Evolutionary conservation across 2,113 vertebrate species (phyloP).

Genomic region (Crocuta crocuta): DNA sequence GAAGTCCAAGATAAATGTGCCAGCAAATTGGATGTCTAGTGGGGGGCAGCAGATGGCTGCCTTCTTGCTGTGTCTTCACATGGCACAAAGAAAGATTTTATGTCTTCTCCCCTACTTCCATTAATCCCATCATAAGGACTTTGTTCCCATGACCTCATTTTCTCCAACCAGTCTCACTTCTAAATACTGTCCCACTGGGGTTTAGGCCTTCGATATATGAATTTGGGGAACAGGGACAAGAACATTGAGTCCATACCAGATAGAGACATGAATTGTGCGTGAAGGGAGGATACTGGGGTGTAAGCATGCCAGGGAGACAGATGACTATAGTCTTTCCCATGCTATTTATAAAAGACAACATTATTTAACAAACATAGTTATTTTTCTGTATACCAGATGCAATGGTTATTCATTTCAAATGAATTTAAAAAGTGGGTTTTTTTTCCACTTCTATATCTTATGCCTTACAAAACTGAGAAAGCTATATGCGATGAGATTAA

Average conservation of each 20-base stretch:
- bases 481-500: not conserved
- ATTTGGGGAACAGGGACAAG: not conserved
- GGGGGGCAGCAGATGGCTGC: not conserved
- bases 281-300: accelerated
- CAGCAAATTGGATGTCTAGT: not conserved
- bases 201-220: not conserved
- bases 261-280: not conserved
- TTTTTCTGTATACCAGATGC: not conserved
- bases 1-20: not conserved
- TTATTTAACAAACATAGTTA: not conserved
- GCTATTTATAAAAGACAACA: not conserved
- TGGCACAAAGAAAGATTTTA: not conserved
- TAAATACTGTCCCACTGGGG: not conserved
- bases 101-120: not conserved
- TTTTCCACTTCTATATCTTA: not conserved
- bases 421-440: not conserved
- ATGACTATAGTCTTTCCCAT: accelerated
- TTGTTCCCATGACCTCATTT: not conserved
- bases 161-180: not conserved
- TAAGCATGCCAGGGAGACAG: not conserved
- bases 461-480: not conserved
- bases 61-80: not conserved
- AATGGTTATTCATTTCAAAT: not conserved
- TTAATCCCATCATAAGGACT: too few relatives aligned
- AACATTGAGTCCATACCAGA: not conserved